Base-by-base conservation (phyloP, 92 coral and sea anemone genomes). In the Actinernus sp. region DNA sequence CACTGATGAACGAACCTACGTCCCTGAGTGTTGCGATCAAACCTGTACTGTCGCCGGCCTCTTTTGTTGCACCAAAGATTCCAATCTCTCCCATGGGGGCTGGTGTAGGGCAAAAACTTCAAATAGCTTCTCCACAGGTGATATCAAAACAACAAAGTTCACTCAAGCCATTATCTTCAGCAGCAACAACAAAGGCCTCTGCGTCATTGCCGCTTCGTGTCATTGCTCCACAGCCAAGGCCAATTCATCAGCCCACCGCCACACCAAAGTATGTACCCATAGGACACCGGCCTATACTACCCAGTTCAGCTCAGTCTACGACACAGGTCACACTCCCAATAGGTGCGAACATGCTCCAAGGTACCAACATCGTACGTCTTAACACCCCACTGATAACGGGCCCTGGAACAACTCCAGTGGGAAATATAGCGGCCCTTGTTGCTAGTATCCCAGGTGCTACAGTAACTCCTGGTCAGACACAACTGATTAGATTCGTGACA, bases 391-490 rank as follows among this genome's bases (percentile, higher is more conserved):
- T 65, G 36, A 71, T 49, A 17, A 52, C 75, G 1, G 83, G 59
- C 22, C 47, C 77, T 20, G 47, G 54, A 19, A 11, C 39, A 1
- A 86, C 92, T 21, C 97, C 97, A 12, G 97, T 90, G 26, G 69
- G 86, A 26, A 86, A 87, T 48, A 90, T 90, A 21, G 97, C 97
- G 24, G 92, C 97, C 18, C 58, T 90, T 26, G 97, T 90, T 19
- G 97, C 97, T 4, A 90, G 97, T 45, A 79, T 90, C 21, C 88
- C 92, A 30, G 64, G 83, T 17, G 52, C 82, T 25, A 60, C 68
- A 26, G 62, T 85, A 13, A 55, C 89, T 33, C 76, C 86, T 31
- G 83, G 89, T 39, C 89, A 89, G 34, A n/a, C 96, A 20, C 92
- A 81, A 82, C 61, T 88, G 17, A 90, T 90, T 41, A 78, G 76